Percentiles rank a stretch among this genome's conserved stretches.
Evolutionary conservation across 1,140 invertebrate genomes (phyloP).

Genomic region (Frieseomelitta varia): DNA sequence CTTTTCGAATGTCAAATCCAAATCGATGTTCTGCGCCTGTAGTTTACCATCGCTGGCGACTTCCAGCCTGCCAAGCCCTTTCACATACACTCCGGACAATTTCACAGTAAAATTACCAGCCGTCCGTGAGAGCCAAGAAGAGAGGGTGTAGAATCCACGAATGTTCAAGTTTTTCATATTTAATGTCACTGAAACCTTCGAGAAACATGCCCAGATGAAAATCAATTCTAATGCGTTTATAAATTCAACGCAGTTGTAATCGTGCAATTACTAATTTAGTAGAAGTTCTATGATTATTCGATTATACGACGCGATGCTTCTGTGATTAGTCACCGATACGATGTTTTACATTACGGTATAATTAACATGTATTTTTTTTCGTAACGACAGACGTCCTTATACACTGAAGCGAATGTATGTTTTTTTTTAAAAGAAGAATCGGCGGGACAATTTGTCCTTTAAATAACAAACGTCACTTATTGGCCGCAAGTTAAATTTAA

Average conservation of each 20-base stretch:
- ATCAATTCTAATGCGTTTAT: not conserved
- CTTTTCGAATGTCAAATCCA: constrained; percentile 90
- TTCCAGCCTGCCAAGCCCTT: constrained; percentile 86
- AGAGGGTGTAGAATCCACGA: constrained; percentile 88
- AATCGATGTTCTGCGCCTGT: constrained; percentile 88
- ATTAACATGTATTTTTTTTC: constrained; percentile 2
- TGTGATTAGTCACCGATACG: constrained; percentile 24
- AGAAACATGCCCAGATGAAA: not conserved
- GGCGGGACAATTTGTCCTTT: not conserved
- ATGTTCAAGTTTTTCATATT: constrained; percentile 87
- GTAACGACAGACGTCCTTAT: not conserved
- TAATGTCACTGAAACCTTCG: constrained; percentile 86
- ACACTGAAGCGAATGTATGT: not conserved
- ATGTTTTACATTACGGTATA: constrained; percentile 2
- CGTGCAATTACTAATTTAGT: constrained; percentile 1
- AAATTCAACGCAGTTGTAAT: not conserved
- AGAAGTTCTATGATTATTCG: not conserved
- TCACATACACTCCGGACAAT: constrained; percentile 86
- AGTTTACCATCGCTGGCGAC: constrained; percentile 89
- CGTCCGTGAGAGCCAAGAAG: constrained; percentile 86
- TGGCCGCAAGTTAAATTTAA: not conserved
- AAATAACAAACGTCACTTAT: constrained; percentile 5
- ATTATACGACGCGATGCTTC: not conserved
- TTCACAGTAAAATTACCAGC: constrained; percentile 90
- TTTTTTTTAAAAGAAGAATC: not conserved